These are phyloP conservation scores for Tamias sibiricus DNA, from an alignment of 2,113 vertebrate species.

Conservation along the genomic window DNA sequence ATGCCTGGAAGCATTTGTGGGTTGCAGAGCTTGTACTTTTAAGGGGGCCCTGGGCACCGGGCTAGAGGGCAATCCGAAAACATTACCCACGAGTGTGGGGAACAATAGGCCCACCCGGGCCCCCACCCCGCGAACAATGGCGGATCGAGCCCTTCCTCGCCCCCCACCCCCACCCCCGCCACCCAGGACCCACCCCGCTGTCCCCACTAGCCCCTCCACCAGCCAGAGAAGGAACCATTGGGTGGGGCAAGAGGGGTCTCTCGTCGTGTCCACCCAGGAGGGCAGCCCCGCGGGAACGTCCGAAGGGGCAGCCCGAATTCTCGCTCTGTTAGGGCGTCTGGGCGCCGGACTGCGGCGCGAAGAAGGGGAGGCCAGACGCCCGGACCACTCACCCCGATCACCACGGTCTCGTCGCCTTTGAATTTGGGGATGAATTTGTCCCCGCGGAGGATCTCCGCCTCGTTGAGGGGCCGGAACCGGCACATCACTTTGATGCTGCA, in stretches of 20 bases:
- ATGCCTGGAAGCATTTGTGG: neutral
- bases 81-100: conserved; percentile 30
- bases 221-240: neutral
- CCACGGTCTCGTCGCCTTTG: conserved; percentile 95
- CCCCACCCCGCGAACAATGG: conserved; percentile 80
- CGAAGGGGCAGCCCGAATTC: neutral
- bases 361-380: neutral
- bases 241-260: neutral
- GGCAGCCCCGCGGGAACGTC: conserved; percentile 5
- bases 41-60: neutral
- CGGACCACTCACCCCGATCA: conserved; percentile 91
- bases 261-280: neutral
- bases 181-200: neutral
- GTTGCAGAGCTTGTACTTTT: conserved; percentile 20
- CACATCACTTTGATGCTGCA: conserved; percentile 98
- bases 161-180: conserved; percentile 7
- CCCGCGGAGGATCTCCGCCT: conserved; percentile 92
- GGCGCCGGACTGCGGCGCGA: neutral
- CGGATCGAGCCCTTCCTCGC: conserved; percentile 50
- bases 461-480: conserved; percentile 94
- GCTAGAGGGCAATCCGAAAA: neutral
- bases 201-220: neutral
- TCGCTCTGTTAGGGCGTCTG: neutral
- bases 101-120: conserved; percentile 78
- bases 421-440: conserved; percentile 95